Evolutionary conservation across 2,113 vertebrate species (phyloP).

Genomic region (Eclectus roratus): DNA sequence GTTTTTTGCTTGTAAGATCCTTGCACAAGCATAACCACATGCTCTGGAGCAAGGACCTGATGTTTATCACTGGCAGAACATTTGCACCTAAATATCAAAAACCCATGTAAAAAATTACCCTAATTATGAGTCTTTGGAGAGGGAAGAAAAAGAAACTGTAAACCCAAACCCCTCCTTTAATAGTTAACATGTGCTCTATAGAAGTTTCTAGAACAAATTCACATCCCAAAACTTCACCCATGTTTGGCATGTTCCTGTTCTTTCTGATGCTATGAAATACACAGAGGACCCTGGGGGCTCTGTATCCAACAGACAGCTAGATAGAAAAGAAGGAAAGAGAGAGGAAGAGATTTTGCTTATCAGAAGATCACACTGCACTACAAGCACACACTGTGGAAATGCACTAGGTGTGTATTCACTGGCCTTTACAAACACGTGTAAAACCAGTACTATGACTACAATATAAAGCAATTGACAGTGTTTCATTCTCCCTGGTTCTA

Average conservation of each 20-base stretch:
- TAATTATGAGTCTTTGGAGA: background rate
- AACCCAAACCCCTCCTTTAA: background rate
- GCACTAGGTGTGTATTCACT: background rate
- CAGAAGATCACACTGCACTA: background rate
- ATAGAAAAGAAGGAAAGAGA: background rate
- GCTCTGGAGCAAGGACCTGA: background rate
- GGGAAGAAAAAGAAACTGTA: background rate
- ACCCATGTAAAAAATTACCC: background rate
- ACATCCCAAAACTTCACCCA: background rate
- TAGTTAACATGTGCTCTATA: background rate
- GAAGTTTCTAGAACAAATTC: background rate
- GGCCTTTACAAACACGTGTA: rapidly evolving
- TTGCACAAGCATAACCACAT: background rate
- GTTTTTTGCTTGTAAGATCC: background rate
- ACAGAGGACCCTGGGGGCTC: background rate
- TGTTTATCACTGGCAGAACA: background rate
- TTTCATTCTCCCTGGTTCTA: background rate
- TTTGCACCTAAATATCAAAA: background rate
- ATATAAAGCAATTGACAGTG: background rate
- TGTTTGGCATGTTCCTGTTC: background rate
- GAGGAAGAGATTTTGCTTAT: background rate
- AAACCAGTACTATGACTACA: background rate
- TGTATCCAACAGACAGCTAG: background rate
- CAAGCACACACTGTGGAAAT: background rate
- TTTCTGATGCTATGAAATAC: background rate